Evolutionary conservation across 2,888 invertebrate species (phyloP).

Genomic region (Coelinius sp.): DNA sequence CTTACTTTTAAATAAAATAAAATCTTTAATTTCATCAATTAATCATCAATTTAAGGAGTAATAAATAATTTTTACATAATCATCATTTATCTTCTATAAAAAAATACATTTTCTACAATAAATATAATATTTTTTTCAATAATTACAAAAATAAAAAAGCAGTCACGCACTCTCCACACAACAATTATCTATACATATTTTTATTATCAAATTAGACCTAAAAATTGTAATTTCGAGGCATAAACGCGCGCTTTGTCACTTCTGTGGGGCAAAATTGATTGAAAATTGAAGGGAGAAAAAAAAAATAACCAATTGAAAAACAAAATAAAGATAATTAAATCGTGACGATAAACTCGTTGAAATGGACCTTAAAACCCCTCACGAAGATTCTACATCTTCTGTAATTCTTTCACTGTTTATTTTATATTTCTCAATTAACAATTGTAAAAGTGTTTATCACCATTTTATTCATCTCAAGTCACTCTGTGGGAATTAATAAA

Average conservation of each 20-base stretch:
- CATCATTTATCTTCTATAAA: background rate
- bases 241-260: constrained; percentile 12
- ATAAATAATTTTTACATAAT: too few species aligned
- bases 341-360: constrained; percentile 16
- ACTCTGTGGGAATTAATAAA: constrained; percentile 27
- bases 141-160: background rate
- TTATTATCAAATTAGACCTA: background rate
- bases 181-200: too few species aligned
- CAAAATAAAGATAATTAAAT: too few species aligned
- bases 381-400: background rate
- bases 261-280: background rate
- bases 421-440: constrained; percentile 7
- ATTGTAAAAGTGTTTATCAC: constrained; percentile 9
- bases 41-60: too few species aligned
- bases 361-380: background rate
- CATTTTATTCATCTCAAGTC: constrained; percentile 30
- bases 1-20: too few species aligned
- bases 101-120: background rate
- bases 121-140: too few species aligned
- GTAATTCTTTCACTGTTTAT: background rate
- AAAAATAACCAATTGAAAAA: background rate
- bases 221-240: background rate
- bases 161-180: constrained; percentile 10
- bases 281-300: background rate
- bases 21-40: too few species aligned